These are phyloP conservation scores for Poecile montanus DNA, from an alignment of 2,797 vertebrate species.

Conservation along the genomic window DNA sequence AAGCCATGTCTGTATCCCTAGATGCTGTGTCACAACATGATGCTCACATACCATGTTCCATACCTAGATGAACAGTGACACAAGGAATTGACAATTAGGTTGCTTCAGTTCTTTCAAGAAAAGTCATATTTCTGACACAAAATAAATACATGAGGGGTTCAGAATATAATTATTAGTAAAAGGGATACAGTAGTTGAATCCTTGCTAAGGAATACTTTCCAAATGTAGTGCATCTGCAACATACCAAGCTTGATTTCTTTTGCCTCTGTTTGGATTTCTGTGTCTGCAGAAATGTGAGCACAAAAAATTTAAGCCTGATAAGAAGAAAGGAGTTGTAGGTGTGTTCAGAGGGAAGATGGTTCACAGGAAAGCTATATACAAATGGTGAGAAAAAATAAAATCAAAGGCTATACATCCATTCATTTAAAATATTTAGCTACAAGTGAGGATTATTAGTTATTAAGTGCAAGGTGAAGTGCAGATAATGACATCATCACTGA, in stretches of 20 bases:
- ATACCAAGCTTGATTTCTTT: neutral
- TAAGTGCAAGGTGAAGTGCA: neutral
- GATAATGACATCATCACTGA: neutral
- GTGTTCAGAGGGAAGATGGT: neutral
- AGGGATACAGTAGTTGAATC: neutral
- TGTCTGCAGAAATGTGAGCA: neutral
- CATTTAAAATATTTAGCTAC: neutral
- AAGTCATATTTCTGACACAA: neutral
- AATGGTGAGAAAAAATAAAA: neutral
- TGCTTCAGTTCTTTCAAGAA: neutral
- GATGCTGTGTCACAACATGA: too few species aligned
- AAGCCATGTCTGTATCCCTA: neutral
- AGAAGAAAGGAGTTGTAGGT: neutral
- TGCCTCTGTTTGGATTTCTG: neutral
- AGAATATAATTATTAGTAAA: neutral
- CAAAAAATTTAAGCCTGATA: neutral
- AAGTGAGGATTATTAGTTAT: neutral
- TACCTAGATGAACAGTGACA: neutral
- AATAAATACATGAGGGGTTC: neutral
- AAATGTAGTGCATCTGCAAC: neutral
- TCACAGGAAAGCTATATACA: neutral
- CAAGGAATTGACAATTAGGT: neutral
- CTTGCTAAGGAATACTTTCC: neutral
- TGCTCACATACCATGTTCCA: neutral
- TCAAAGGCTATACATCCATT: fast-evolving